Evolutionary conservation across 2,888 invertebrate genomes (phyloP).

Genomic region (Quadroppia sp.): DNA sequence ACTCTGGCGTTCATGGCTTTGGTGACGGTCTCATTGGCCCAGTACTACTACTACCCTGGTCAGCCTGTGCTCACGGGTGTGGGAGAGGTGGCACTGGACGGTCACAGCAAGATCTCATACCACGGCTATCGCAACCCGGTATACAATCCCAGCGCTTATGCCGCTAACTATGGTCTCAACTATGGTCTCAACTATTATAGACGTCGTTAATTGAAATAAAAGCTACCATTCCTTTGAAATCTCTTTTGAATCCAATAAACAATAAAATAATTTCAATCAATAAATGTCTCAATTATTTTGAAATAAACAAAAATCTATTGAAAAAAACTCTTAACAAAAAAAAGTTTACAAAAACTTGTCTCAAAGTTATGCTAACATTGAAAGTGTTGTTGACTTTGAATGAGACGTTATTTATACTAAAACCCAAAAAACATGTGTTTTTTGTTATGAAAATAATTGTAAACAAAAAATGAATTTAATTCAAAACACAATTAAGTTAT

Average conservation of each 20-base stretch:
- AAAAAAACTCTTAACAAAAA: neutral
- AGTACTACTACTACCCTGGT: neutral
- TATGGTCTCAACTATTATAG: neutral
- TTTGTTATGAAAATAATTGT: neutral
- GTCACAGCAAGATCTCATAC: constrained; percentile 23
- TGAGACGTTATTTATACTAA: neutral
- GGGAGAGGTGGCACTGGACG: constrained; percentile 5
- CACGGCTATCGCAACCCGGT: constrained; percentile 5
- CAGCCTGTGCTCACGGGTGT: constrained; percentile 1
- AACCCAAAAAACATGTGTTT: neutral
- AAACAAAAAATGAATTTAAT: neutral
- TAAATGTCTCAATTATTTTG: no score
- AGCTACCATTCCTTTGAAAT: neutral
- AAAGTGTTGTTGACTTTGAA: neutral
- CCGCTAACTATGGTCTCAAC: neutral
- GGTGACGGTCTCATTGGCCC: neutral
- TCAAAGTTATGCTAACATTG: no score
- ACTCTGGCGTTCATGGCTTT: neutral
- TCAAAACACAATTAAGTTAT: neutral
- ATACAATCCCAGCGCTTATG: neutral
- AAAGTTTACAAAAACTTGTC: no score
- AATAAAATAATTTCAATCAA: no score
- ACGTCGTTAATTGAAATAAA: neutral
- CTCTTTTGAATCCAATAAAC: no score
- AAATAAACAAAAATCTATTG: neutral